Percentiles rank a stretch among this genome's conserved stretches.
Conservation (phyloP, 1,140 invertebrate species). For the Ceratosolen solmsi region DNA sequence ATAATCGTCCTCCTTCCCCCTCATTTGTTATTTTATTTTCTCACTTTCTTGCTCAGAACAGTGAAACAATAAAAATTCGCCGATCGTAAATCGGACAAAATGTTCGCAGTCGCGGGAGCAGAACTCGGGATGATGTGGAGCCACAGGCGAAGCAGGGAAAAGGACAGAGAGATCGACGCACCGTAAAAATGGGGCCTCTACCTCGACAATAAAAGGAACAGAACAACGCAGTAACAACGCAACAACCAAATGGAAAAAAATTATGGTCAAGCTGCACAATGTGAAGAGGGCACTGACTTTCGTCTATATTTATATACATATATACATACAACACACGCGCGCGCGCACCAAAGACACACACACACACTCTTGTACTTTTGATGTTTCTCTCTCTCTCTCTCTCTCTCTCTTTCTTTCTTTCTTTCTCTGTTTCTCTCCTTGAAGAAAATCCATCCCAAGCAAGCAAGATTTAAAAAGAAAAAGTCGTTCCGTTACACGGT, state of each 20-base stretch:
- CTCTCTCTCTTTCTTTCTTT: slow-evolving; percentile 1
- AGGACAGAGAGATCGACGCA: slow-evolving; percentile 12
- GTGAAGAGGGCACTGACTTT: slow-evolving; percentile 38
- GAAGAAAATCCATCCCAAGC: slow-evolving; percentile 49
- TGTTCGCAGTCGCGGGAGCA: slow-evolving; percentile 19
- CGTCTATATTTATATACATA: not conserved
- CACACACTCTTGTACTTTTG: not conserved
- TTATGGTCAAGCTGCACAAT: slow-evolving; percentile 30
- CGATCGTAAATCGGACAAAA: slow-evolving; percentile 47
- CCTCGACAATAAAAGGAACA: slow-evolving; percentile 39
- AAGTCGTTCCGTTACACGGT: slow-evolving; percentile 56
- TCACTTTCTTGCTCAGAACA: not conserved
- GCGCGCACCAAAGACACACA: not conserved
- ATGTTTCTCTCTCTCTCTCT: slow-evolving; percentile 18
- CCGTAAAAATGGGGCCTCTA: slow-evolving; percentile 37
- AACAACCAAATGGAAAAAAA: slow-evolving; percentile 31
- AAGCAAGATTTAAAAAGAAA: slow-evolving; percentile 44
- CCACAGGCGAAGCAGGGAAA: slow-evolving; percentile 25
- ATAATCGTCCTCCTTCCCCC: not conserved
- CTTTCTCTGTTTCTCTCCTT: slow-evolving; percentile 6
- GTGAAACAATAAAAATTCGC: slow-evolving; percentile 28
- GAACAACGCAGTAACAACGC: slow-evolving; percentile 7
- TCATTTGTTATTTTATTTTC: not conserved
- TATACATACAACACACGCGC: not conserved
- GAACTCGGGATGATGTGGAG: slow-evolving; percentile 13